Percentiles rank a stretch among this genome's conserved stretches.
Conservation (phyloP, 2,888 invertebrate species). For the Oxystoma pomonae region DNA sequence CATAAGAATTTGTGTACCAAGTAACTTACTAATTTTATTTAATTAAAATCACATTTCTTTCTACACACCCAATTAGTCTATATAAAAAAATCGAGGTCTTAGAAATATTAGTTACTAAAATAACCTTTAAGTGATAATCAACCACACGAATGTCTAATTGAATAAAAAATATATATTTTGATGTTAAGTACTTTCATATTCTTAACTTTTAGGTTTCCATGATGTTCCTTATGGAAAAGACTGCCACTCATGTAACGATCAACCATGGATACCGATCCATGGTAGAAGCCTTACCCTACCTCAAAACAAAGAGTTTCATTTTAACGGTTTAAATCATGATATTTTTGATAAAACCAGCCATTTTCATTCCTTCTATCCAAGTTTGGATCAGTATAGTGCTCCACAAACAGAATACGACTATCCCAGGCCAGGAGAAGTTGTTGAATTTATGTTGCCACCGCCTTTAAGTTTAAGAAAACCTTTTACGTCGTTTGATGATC, state of each 20-base stretch:
- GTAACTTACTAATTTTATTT: too few species aligned
- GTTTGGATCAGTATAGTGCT: slow-evolving; percentile 22
- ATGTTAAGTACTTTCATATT: too few species aligned
- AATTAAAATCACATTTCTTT: too few species aligned
- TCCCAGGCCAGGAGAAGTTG: slow-evolving; percentile 18
- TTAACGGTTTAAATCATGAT: slow-evolving; percentile 14
- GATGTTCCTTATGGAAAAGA: slow-evolving; percentile 33
- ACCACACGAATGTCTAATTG: too few species aligned
- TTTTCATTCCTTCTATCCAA: slow-evolving; percentile 7
- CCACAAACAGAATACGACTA: slow-evolving; percentile 15
- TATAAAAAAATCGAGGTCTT: too few species aligned
- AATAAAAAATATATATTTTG: too few species aligned
- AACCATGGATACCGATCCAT: slow-evolving; percentile 77
- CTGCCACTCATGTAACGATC: slow-evolving; percentile 74
- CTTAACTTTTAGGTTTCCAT: background rate
- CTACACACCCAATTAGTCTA: too few species aligned
- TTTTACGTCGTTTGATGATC: slow-evolving; percentile 20
- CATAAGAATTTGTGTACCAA: too few species aligned
- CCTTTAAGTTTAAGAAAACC: slow-evolving; percentile 19
- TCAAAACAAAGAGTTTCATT: slow-evolving; percentile 11
- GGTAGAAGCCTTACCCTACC: slow-evolving; percentile 20
- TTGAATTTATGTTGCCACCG: slow-evolving; percentile 29
- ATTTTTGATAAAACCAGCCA: slow-evolving; percentile 6
- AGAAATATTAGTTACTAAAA: too few species aligned
- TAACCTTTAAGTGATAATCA: too few species aligned